phyloP scores from a whole-genome alignment of 2,113 vertebrate genomes.

The Leptobrachium leishanense region DNA sequence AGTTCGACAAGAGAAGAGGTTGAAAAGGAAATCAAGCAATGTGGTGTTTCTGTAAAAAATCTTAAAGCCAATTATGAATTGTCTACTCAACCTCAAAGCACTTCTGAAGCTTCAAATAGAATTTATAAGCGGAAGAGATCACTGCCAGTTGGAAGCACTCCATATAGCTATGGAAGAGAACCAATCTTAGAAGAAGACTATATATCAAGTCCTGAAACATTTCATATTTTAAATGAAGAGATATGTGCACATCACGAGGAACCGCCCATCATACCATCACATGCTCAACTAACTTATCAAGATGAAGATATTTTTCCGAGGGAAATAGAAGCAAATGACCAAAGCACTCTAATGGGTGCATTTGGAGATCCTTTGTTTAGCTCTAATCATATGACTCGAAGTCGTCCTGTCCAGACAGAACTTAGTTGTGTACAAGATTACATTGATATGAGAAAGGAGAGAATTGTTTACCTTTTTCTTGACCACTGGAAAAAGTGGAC shows the following conservation, averaged over 20 bases:
- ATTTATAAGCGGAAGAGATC: conserved; percentile 75
- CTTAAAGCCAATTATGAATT: conserved; percentile 90
- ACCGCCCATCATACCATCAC: conserved; percentile 57
- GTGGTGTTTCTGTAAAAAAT: conserved; percentile 87
- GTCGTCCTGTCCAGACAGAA: conserved; percentile 71
- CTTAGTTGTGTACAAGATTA: conserved; percentile 75
- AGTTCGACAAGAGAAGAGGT: conserved; percentile 83
- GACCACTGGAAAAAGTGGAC: conserved; percentile 92
- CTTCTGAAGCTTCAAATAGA: conserved; percentile 53
- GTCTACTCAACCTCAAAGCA: conserved; percentile 57
- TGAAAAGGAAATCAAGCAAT: conserved; percentile 87
- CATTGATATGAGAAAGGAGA: conserved; percentile 84
- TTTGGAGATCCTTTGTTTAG: conserved; percentile 60
- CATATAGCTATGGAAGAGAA: conserved; percentile 59
- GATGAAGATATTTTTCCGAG: conserved; percentile 53
- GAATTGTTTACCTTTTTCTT: conserved; percentile 86
- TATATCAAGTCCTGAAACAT: conserved; percentile 50
- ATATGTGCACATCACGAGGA: conserved; percentile 59
- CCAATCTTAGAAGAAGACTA: conserved; percentile 74
- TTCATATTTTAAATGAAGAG: conserved; percentile 47
- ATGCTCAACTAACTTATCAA: conserved; percentile 57
- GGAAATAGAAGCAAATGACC: conserved; percentile 60
- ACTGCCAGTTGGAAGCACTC: conserved; percentile 64
- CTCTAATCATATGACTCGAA: conserved; percentile 65
- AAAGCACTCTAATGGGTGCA: conserved; percentile 54